Conservation (phyloP, 2,888 invertebrate species). For the Peribatodes rhomboidaria region DNA sequence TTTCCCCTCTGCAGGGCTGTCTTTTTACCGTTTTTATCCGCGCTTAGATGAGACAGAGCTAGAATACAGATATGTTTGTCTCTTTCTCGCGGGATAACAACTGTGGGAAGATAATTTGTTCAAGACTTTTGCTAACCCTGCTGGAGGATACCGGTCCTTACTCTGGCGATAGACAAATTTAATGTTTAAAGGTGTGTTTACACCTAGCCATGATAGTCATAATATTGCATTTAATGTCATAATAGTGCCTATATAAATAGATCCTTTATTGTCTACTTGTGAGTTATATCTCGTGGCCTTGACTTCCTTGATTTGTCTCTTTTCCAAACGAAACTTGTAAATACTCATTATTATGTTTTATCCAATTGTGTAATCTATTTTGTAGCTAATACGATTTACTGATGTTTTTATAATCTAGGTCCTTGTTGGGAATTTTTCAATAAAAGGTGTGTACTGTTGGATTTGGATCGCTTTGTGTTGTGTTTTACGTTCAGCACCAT, state of each 20-base stretch:
- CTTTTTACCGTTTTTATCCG: no score
- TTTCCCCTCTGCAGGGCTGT: no score
- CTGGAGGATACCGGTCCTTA: neutral
- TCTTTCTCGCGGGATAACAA: no score
- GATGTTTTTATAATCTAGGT: conserved; percentile 76
- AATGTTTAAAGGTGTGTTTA: neutral
- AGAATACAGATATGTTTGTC: no score
- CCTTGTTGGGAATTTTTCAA: conserved; percentile 80
- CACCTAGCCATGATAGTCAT: neutral
- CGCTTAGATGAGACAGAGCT: no score
- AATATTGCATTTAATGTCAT: no score
- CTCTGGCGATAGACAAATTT: neutral
- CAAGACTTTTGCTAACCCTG: no score
- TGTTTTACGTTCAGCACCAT: conserved; percentile 24
- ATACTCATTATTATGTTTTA: conserved; percentile 33
- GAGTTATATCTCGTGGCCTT: neutral
- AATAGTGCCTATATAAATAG: no score
- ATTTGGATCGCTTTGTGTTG: conserved; percentile 16
- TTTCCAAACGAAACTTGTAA: conserved; percentile 29
- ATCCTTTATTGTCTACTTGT: neutral
- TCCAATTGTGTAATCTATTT: conserved; percentile 23
- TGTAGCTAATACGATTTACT: conserved; percentile 48
- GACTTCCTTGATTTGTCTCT: conserved; percentile 2
- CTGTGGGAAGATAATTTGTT: no score
- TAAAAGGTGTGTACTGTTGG: conserved; percentile 75